Percentiles rank a stretch among this genome's conserved stretches.
Evolutionary conservation across 2,113 vertebrate species (phyloP).

Genomic region (Mugil cephalus): DNA sequence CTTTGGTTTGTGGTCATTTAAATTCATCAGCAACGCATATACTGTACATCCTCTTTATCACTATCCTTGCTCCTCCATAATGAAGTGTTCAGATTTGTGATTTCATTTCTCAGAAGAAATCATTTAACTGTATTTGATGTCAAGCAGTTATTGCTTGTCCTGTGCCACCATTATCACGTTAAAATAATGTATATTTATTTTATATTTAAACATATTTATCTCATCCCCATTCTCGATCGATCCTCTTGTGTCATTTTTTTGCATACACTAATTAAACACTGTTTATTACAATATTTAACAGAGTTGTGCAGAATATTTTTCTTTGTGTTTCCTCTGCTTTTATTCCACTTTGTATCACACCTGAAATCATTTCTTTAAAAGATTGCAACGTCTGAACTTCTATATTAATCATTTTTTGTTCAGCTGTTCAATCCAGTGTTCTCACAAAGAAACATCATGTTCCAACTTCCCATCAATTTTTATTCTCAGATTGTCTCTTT

Average conservation of each 20-base stretch:
- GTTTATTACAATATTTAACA: slow-evolving; percentile 1
- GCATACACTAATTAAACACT: not conserved
- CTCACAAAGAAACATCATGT: slow-evolving; percentile 22
- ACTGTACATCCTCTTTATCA: slow-evolving; percentile 24
- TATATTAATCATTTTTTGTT: slow-evolving; percentile 20
- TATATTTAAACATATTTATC: slow-evolving; percentile 13
- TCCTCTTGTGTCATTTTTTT: not conserved
- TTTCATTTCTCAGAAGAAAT: slow-evolving; percentile 21
- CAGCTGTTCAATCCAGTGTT: slow-evolving; percentile 14
- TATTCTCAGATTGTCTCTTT: slow-evolving; percentile 19
- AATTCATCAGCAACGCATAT: slow-evolving; percentile 22
- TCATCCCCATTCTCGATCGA: not conserved
- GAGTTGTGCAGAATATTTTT: not conserved
- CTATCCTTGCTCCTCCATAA: slow-evolving; percentile 18
- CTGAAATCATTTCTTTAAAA: not conserved
- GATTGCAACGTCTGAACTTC: not conserved
- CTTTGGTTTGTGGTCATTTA: slow-evolving; percentile 36
- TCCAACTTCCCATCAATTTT: slow-evolving; percentile 29
- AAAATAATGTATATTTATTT: slow-evolving; percentile 2
- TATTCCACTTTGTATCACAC: not conserved
- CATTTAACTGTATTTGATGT: slow-evolving; percentile 5
- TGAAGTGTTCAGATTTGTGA: slow-evolving; percentile 24
- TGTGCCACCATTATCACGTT: not conserved
- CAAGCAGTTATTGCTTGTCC: not conserved
- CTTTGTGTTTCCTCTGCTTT: not conserved